Conservation (phyloP, 35 echinoderm and acorn worm species). For the Stichopus chloronotus region DNA sequence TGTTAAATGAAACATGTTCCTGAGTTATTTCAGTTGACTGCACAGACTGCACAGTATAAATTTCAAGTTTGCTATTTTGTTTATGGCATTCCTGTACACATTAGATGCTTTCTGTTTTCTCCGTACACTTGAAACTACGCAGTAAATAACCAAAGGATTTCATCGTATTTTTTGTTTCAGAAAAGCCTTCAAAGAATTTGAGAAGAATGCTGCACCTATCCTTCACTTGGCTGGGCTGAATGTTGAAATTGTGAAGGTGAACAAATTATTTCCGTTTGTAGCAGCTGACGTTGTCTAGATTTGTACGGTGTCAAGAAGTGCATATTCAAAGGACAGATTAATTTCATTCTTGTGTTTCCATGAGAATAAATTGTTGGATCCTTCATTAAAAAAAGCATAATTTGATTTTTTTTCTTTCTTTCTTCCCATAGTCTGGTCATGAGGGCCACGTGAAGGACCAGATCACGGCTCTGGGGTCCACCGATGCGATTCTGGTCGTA, state of each 20-base stretch:
- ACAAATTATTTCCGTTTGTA: not conserved
- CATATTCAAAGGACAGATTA: too few relatives aligned
- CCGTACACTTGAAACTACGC: too few relatives aligned
- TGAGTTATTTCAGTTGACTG: too few relatives aligned
- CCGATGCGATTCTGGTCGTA: slow-evolving; percentile 81
- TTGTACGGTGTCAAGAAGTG: too few relatives aligned
- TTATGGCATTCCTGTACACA: too few relatives aligned
- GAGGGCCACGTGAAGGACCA: slow-evolving; percentile 92
- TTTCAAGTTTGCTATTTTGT: too few relatives aligned
- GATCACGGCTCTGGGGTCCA: slow-evolving; percentile 46
- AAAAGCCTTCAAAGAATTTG: slow-evolving; percentile 89
- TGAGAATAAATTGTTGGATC: too few relatives aligned
- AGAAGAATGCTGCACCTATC: slow-evolving; percentile 93
- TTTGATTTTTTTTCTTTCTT: not conserved
- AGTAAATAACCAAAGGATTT: too few relatives aligned
- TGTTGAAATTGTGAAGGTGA: slow-evolving; percentile 87
- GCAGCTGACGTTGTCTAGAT: not conserved
- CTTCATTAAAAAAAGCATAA: not conserved
- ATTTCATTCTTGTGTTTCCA: too few relatives aligned
- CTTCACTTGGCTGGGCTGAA: slow-evolving; percentile 85
- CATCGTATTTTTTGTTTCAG: slow-evolving; percentile 48
- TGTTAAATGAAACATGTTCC: too few relatives aligned
- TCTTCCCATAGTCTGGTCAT: slow-evolving; percentile 60
- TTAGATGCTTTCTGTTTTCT: too few relatives aligned
- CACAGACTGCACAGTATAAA: too few relatives aligned